Conservation (phyloP, 2,797 vertebrate species). For the Graptemys geographica region DNA sequence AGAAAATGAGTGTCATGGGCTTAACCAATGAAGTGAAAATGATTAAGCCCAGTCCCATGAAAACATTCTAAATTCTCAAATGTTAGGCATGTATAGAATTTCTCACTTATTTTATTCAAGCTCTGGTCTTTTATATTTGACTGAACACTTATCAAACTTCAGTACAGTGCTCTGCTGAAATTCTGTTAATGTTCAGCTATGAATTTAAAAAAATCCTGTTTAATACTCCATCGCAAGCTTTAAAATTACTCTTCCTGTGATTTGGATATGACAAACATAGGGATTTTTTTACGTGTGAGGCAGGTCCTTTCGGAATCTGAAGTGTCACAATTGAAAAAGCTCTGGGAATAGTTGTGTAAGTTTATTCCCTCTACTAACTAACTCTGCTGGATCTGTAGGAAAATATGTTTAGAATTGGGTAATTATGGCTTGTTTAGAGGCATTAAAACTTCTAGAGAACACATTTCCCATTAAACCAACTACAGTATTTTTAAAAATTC, state of each 20-base stretch:
- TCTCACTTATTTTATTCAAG: not conserved
- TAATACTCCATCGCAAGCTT: too few species aligned
- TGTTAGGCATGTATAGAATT: not conserved
- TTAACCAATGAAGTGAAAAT: not conserved
- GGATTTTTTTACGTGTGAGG: too few species aligned
- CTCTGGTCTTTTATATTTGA: not conserved
- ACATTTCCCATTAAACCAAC: too few species aligned
- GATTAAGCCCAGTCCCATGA: not conserved
- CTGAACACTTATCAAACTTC: not conserved
- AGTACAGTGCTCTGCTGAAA: not conserved
- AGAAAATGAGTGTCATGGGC: not conserved
- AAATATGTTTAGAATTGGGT: too few species aligned
- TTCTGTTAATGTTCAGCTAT: not conserved
- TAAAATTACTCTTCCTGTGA: too few species aligned
- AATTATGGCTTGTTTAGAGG: not conserved
- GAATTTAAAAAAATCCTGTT: not conserved
- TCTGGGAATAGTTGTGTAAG: not conserved
- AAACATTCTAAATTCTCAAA: not conserved
- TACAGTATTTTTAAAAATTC: too few species aligned
- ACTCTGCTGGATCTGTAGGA: too few species aligned
- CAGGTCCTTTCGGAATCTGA: too few species aligned
- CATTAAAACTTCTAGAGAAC: not conserved
- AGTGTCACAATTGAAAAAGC: not conserved
- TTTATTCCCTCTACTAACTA: too few species aligned
- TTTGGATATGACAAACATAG: too few species aligned